Evolutionary conservation across 2,888 invertebrate genomes (phyloP).

Genomic region (Nezara viridula): DNA sequence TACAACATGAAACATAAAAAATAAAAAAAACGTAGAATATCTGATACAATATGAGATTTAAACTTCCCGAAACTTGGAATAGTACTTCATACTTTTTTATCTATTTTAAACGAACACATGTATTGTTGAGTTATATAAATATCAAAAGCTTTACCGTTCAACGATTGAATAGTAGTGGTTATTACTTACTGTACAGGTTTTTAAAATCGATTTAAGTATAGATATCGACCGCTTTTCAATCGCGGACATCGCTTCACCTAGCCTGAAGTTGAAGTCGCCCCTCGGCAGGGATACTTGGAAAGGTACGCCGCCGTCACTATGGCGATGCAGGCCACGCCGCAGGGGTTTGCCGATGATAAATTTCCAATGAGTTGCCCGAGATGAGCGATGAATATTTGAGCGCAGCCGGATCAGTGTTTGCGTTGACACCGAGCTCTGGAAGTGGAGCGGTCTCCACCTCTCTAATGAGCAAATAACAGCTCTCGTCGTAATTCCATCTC

Average conservation of each 20-base stretch:
- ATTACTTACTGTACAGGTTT: too few species aligned
- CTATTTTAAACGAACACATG: too few species aligned
- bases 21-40: too few species aligned
- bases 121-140: too few species aligned
- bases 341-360: slow-evolving; percentile 28
- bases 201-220: neutral
- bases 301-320: neutral
- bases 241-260: neutral
- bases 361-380: slow-evolving; percentile 10
- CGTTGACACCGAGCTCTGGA: slow-evolving; percentile 3
- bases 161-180: too few species aligned
- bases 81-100: too few species aligned
- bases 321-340: neutral
- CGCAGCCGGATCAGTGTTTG: neutral
- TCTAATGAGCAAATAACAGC: slow-evolving; percentile 29
- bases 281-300: neutral
- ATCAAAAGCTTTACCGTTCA: too few species aligned
- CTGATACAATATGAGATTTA: too few species aligned
- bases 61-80: too few species aligned
- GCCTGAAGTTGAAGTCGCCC: too few species aligned
- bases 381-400: slow-evolving; percentile 39
- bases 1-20: too few species aligned
- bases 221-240: neutral
- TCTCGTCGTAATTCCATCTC: neutral
- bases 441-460: neutral